Conservation (phyloP, 2,113 vertebrate species). For the Tyrannus savana region DNA sequence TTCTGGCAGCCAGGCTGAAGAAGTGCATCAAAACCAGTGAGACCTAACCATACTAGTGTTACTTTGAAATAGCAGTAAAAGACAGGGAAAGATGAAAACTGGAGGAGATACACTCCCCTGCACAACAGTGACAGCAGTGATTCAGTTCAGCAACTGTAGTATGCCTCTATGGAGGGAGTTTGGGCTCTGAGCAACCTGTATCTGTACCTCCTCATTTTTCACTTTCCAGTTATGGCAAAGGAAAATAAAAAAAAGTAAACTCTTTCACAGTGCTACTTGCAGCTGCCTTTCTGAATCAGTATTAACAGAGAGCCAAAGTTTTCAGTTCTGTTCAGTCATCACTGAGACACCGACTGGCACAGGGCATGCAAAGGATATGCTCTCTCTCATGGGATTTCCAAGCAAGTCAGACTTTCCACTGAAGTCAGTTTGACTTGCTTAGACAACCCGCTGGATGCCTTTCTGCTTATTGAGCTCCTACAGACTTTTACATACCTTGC, state of each 20-base stretch:
- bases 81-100: neutral
- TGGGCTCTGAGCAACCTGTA: neutral
- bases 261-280: neutral
- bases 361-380: neutral
- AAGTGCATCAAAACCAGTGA: neutral
- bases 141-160: neutral
- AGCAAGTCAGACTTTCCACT: neutral
- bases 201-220: neutral
- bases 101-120: neutral
- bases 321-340: neutral
- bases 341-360: fast-evolving
- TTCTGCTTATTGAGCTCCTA: neutral
- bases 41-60: neutral
- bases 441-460: neutral
- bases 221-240: neutral
- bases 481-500: neutral
- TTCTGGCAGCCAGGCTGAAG: neutral
- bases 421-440: neutral
- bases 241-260: neutral
- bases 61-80: neutral
- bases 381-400: neutral
- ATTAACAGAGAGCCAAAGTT: neutral
- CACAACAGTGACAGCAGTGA: neutral
- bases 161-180: neutral
- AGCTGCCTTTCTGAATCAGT: neutral